Evolutionary conservation across 2,888 invertebrate genomes (phyloP).

Genomic region (Linnaemya vulpina): DNA sequence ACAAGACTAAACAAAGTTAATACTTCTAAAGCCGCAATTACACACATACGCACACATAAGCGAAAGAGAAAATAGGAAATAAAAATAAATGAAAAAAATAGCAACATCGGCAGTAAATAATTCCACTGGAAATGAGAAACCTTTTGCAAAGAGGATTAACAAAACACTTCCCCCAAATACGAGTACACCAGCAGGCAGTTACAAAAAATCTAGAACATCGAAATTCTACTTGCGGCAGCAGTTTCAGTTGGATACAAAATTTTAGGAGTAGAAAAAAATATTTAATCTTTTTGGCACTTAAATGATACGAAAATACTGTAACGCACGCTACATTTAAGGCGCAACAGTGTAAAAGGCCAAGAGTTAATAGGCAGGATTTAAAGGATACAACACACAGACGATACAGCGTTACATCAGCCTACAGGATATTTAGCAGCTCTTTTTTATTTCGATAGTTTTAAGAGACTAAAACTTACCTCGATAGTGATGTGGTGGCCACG

Average conservation of each 20-base stretch:
- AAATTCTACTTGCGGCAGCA: slow-evolving; percentile 22
- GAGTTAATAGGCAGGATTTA: slow-evolving; percentile 1
- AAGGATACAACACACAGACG: not conserved
- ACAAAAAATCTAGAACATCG: not conserved
- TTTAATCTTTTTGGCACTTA: slow-evolving; percentile 31
- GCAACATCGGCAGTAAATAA: not conserved
- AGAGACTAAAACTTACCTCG: slow-evolving; percentile 81
- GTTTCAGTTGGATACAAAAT: not conserved
- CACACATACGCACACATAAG: slow-evolving; percentile 21
- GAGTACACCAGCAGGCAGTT: too few relatives aligned
- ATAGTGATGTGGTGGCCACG: slow-evolving; percentile 82
- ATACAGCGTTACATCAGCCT: not conserved
- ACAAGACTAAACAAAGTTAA: slow-evolving; percentile 19
- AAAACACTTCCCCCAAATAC: not conserved
- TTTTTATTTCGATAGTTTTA: slow-evolving; percentile 6
- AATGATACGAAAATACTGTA: slow-evolving; percentile 13
- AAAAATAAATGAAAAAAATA: not conserved
- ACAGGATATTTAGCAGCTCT: not conserved
- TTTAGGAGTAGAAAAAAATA: not conserved
- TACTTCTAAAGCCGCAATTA: slow-evolving; percentile 7
- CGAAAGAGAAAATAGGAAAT: not conserved
- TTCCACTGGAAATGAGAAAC: not conserved
- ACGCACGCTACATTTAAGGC: not conserved
- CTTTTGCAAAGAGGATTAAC: not conserved
- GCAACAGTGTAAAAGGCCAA: not conserved